Base-by-base conservation (phyloP, 1,140 invertebrate genomes). In the Leptonema lineaticorne region DNA sequence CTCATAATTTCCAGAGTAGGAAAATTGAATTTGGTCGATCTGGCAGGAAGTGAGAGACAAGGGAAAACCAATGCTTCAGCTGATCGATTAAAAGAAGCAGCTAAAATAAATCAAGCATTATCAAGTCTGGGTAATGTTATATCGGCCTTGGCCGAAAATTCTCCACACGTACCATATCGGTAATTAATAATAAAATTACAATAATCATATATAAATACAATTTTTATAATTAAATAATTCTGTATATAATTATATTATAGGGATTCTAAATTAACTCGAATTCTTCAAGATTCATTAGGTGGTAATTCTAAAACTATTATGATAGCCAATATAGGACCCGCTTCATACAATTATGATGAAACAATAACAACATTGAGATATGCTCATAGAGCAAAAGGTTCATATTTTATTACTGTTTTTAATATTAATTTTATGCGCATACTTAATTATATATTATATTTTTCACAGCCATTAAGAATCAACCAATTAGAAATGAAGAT, bases 291-390 rank as follows among this genome's bases (percentile, higher is more conserved):
- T 82, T 97, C 94, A 0, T 82, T 97, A 9, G 95, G 95, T 69
- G 95, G 95, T 8, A 98, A 98, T 84, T 94, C 95, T 45, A 96
- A 95, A 79, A 98, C 95, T 11, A 92, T 97, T 30, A 98, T 98
- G 95, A 93, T 98, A 27, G 95, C 96, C 16, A 97, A 96, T 79
- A 92, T 98, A 74, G 95, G 95, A 6, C 96, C 96, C n/a, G 94
- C 96, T 5, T 90, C 87, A 74, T 96, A 94, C 81, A 98, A 98
- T 81, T 96, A 93, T 80, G 96, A 98, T 75, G 96, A 98, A 84
- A 96, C 94, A 24, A 82, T 97, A 66, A 94, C 92, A 9, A 98
- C 95, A 2, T 82, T 98, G 63, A 84, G 95, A 20, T 98, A 98
- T 79, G 94, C 95, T 0, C 94, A 93, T 78, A 83, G 96, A 28